Evolutionary conservation across 2,888 invertebrate genomes (phyloP).

Genomic region (Papilio protenor): DNA sequence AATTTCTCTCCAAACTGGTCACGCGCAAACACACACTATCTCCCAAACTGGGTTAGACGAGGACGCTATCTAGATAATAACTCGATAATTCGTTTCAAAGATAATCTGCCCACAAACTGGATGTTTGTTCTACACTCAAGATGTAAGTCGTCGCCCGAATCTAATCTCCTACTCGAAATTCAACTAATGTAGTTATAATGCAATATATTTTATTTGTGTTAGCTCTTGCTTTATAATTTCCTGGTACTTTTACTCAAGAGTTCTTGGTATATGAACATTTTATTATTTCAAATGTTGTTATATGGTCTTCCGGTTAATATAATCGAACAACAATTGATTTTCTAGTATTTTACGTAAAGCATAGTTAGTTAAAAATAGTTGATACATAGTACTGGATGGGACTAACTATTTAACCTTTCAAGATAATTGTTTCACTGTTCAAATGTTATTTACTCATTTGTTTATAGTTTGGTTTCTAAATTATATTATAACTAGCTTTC

Average conservation of each 20-base stretch:
- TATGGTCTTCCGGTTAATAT: neutral
- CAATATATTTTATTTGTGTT: constrained; percentile 14
- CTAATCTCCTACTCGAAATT: constrained; percentile 47
- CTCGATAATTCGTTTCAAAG: constrained; percentile 69
- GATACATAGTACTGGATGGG: no score
- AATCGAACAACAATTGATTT: neutral
- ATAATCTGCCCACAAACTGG: constrained; percentile 56
- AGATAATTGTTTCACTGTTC: no score
- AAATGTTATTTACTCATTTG: no score
- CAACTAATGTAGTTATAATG: constrained; percentile 34
- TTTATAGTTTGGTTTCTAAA: no score
- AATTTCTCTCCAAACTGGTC: constrained; percentile 41
- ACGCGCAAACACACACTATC: constrained; percentile 52
- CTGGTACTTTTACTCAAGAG: constrained; percentile 21
- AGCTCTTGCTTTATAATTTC: neutral
- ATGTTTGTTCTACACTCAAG: constrained; percentile 73
- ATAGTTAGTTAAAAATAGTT: no score
- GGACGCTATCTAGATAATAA: constrained; percentile 67
- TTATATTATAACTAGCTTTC: no score
- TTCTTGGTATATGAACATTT: constrained; percentile 3
- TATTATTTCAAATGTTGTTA: neutral
- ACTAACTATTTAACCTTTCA: no score
- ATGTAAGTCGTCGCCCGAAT: constrained; percentile 48
- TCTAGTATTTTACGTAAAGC: neutral
- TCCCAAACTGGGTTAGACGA: constrained; percentile 64